Evolutionary conservation across 2,888 invertebrate species (phyloP).

Genomic region (Andrena dorsata): DNA sequence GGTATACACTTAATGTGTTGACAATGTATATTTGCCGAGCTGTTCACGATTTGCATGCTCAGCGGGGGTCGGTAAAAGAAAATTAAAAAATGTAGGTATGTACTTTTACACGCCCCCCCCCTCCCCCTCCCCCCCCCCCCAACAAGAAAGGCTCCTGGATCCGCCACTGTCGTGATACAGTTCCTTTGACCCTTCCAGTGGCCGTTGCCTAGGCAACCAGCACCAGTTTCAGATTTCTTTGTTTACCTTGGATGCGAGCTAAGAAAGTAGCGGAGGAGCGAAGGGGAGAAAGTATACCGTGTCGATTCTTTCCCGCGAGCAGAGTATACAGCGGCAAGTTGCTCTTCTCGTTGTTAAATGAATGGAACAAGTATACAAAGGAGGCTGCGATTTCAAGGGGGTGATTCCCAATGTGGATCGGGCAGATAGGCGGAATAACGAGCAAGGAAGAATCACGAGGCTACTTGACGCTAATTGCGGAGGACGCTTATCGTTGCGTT

Average conservation of each 20-base stretch:
- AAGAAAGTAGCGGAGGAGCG: constrained; percentile 6
- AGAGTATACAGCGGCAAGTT: constrained; percentile 29
- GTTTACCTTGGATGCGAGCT: constrained; percentile 8
- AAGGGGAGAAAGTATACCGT: constrained; percentile 7
- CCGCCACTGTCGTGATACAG: background rate
- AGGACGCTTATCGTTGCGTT: constrained; percentile 66
- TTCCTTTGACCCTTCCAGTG: background rate
- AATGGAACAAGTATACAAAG: constrained; percentile 54
- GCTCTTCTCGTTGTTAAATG: constrained; percentile 61
- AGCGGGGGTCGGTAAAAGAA: too few relatives aligned
- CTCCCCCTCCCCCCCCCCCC: too few relatives aligned
- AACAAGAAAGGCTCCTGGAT: too few relatives aligned
- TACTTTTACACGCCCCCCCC: too few relatives aligned
- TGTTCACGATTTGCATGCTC: too few relatives aligned
- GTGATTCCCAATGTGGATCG: constrained; percentile 50
- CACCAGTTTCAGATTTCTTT: constrained; percentile 6
- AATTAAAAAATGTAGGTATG: too few relatives aligned
- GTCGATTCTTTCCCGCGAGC: constrained; percentile 6
- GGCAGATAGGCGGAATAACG: constrained; percentile 62
- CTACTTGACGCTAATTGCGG: constrained; percentile 72
- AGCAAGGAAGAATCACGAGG: constrained; percentile 63
- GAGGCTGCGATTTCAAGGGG: constrained; percentile 49
- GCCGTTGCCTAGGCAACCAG: background rate
- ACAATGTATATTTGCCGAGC: too few relatives aligned
- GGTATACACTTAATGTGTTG: too few relatives aligned